Evolutionary conservation across 1,140 invertebrate genomes (phyloP).

Genomic region (Penaeus chinensis): DNA sequence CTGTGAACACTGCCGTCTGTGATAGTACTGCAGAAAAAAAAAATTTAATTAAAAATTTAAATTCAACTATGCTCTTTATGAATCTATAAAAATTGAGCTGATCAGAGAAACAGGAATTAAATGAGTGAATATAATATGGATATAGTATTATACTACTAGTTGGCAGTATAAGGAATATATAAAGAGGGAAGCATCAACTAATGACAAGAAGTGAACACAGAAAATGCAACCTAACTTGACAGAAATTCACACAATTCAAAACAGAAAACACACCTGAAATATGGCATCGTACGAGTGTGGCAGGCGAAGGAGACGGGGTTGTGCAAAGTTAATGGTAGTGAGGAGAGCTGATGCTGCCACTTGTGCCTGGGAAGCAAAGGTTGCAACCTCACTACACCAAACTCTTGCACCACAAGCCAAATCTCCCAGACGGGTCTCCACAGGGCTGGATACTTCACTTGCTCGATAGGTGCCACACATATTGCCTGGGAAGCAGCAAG

Average conservation of each 20-base stretch:
- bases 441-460: conserved; percentile 48
- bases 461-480: conserved; percentile 50
- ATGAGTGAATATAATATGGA: too few relatives aligned
- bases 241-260: too few relatives aligned
- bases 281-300: conserved; percentile 92
- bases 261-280: conserved; percentile 78
- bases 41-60: neutral
- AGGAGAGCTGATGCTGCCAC: conserved; percentile 48
- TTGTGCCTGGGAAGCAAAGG: conserved; percentile 69
- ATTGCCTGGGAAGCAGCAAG: conserved; percentile 26
- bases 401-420: conserved; percentile 64
- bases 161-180: too few relatives aligned
- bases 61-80: neutral
- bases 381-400: conserved; percentile 77
- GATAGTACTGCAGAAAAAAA: conserved; percentile 82
- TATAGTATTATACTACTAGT: too few relatives aligned
- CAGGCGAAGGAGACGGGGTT: conserved; percentile 83
- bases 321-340: conserved; percentile 64
- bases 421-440: conserved; percentile 51
- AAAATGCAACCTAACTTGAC: neutral
- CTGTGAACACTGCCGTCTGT: conserved; percentile 84
- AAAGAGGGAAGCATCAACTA: too few relatives aligned
- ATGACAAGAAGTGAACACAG: too few relatives aligned
- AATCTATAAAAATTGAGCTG: too few relatives aligned
- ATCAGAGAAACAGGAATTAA: too few relatives aligned